phyloP scores from a whole-genome alignment of 2,888 invertebrate genomes.

The Emmelina monodactyla region DNA sequence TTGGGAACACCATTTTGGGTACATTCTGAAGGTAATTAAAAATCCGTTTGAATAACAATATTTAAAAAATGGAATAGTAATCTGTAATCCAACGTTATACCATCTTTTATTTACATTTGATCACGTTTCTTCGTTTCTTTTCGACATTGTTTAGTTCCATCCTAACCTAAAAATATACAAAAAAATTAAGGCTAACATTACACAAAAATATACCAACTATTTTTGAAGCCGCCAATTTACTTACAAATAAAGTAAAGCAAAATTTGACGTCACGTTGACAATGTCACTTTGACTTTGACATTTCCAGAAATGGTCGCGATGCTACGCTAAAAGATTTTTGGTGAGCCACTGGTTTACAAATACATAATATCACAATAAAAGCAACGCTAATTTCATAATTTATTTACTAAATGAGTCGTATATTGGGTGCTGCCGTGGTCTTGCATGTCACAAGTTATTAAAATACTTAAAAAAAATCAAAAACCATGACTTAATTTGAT shows the following conservation, averaged over 20 bases:
- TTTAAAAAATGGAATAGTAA: constrained; percentile 22
- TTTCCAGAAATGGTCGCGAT: too few relatives aligned
- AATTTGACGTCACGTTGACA: too few relatives aligned
- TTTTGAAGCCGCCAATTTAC: too few relatives aligned
- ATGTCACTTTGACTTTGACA: too few relatives aligned
- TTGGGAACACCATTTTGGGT: background rate
- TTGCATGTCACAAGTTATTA: background rate
- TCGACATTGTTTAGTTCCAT: constrained; percentile 51
- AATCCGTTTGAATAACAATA: constrained; percentile 22
- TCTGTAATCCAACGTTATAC: constrained; percentile 23
- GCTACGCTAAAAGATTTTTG: constrained; percentile 8
- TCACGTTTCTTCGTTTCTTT: constrained; percentile 52
- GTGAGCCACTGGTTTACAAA: constrained; percentile 13
- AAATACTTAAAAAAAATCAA: too few relatives aligned
- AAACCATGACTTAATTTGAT: too few relatives aligned
- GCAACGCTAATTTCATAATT: constrained; percentile 18
- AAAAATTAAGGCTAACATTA: background rate
- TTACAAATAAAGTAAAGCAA: too few relatives aligned
- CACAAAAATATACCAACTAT: background rate
- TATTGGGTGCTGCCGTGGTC: background rate
- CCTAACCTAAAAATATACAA: constrained; percentile 34
- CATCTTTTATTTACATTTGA: constrained; percentile 41
- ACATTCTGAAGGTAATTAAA: constrained; percentile 6
- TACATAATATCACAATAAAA: constrained; percentile 20
- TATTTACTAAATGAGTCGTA: constrained; percentile 1